phyloP scores from a whole-genome alignment of 2,888 invertebrate species.

The Taenaris catops region DNA sequence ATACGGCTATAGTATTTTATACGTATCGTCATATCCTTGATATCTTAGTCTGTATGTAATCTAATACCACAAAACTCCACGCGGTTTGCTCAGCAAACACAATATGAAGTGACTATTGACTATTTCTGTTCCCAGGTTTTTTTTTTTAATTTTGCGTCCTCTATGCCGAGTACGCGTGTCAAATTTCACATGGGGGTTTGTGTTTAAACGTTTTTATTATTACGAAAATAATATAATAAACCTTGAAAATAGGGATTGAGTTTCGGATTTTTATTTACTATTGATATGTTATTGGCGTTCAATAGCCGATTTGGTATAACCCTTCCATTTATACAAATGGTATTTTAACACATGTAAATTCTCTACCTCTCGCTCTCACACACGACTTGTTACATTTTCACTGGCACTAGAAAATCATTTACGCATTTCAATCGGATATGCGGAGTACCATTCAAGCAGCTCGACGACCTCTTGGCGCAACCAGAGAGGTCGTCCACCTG shows the following conservation, averaged over 20 bases:
- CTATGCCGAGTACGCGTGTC: conserved; percentile 59
- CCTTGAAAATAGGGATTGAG: conserved; percentile 40
- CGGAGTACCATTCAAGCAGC: too few species aligned
- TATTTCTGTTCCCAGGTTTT: conserved; percentile 68
- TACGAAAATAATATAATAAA: conserved; percentile 57
- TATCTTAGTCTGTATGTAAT: conserved; percentile 39
- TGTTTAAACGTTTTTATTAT: conserved; percentile 30
- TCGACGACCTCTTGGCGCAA: too few species aligned
- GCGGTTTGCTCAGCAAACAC: conserved; percentile 72
- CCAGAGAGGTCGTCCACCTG: too few species aligned
- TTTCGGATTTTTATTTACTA: conserved; percentile 37
- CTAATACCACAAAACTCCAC: conserved; percentile 64
- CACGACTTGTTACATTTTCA: too few species aligned
- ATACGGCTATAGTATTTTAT: too few species aligned
- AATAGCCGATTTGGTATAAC: conserved; percentile 5
- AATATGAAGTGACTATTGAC: conserved; percentile 78
- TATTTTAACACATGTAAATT: not conserved
- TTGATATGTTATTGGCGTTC: conserved; percentile 7
- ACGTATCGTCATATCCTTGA: too few species aligned
- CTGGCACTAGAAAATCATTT: too few species aligned
- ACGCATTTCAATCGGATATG: too few species aligned
- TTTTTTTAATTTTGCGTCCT: conserved; percentile 69
- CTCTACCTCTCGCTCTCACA: too few species aligned
- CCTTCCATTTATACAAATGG: conserved; percentile 4
- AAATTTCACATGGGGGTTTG: conserved; percentile 59